These are phyloP conservation scores for Caiman crocodilus DNA, from an alignment of 2,797 vertebrate species.

Conservation along the genomic window DNA sequence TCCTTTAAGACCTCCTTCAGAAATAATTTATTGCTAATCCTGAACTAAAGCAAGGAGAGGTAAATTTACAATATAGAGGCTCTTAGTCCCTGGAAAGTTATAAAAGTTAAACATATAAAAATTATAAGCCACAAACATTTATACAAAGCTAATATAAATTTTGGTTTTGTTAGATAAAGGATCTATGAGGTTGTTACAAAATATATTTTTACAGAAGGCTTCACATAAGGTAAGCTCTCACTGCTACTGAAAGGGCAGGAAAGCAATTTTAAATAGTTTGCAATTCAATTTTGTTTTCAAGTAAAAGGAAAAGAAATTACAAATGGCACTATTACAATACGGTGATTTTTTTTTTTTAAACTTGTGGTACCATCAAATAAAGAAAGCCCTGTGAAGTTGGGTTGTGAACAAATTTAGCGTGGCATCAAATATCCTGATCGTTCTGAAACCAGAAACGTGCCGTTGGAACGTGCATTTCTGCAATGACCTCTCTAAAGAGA, in stretches of 20 bases:
- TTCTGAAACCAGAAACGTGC: neutral
- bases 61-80: slow-evolving; percentile 82
- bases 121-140: slow-evolving; percentile 79
- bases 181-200: slow-evolving; percentile 81
- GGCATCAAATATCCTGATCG: neutral
- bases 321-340: slow-evolving; percentile 70
- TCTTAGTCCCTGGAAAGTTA: slow-evolving; percentile 79
- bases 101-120: slow-evolving; percentile 81
- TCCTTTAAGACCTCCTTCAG: slow-evolving; percentile 69
- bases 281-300: slow-evolving; percentile 77
- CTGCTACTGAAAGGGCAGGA: slow-evolving; percentile 63
- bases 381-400: slow-evolving; percentile 48
- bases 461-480: neutral
- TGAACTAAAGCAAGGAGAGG: slow-evolving; percentile 74
- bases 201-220: slow-evolving; percentile 80
- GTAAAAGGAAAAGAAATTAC: slow-evolving; percentile 77
- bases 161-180: slow-evolving; percentile 71
- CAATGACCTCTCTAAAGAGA: neutral
- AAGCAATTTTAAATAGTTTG: slow-evolving; percentile 76
- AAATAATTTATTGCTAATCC: slow-evolving; percentile 86
- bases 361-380: slow-evolving; percentile 67
- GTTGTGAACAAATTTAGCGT: neutral
- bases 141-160: slow-evolving; percentile 83
- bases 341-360: neutral
- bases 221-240: slow-evolving; percentile 70